These are phyloP conservation scores for Lindbergichthys nudifrons DNA, from an alignment of 2,797 vertebrate species.

Conservation along the genomic window DNA sequence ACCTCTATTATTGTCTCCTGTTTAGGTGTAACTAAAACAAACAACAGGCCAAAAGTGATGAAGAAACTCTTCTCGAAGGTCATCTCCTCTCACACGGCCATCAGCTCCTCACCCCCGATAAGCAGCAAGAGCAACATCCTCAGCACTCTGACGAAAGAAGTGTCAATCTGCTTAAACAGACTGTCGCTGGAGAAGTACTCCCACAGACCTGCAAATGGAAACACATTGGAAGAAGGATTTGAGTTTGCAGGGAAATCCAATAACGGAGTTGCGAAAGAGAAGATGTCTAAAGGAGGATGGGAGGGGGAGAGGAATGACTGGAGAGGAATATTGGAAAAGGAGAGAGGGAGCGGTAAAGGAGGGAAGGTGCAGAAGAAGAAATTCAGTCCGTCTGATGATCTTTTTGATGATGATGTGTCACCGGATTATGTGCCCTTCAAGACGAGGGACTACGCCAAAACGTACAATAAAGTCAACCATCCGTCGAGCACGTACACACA, in stretches of 20 bases:
- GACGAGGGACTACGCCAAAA: slow-evolving; percentile 41
- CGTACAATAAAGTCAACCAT: slow-evolving; percentile 33
- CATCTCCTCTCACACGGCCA: not conserved
- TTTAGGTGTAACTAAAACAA: slow-evolving; percentile 17
- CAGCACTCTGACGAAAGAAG: not conserved
- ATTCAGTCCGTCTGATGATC: not conserved
- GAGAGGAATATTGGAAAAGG: not conserved
- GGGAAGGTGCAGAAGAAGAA: slow-evolving; percentile 45
- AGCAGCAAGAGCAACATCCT: not conserved
- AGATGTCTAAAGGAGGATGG: not conserved
- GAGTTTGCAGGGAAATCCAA: not conserved
- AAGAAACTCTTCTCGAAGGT: slow-evolving; percentile 16
- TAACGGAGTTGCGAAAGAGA: not conserved
- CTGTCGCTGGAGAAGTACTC: not conserved
- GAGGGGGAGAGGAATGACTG: rapidly evolving
- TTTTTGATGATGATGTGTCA: slow-evolving; percentile 8
- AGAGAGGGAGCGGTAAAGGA: not conserved
- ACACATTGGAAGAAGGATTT: not conserved
- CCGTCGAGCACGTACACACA: slow-evolving; percentile 45
- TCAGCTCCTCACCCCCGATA: not conserved
- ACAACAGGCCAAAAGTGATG: not conserved
- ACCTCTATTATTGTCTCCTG: not conserved
- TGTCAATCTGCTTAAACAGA: slow-evolving; percentile 33
- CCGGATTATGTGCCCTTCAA: slow-evolving; percentile 22
- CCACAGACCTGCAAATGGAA: not conserved